Conservation (phyloP, 2,797 vertebrate genomes). For the Sebastiscus tertius region DNA sequence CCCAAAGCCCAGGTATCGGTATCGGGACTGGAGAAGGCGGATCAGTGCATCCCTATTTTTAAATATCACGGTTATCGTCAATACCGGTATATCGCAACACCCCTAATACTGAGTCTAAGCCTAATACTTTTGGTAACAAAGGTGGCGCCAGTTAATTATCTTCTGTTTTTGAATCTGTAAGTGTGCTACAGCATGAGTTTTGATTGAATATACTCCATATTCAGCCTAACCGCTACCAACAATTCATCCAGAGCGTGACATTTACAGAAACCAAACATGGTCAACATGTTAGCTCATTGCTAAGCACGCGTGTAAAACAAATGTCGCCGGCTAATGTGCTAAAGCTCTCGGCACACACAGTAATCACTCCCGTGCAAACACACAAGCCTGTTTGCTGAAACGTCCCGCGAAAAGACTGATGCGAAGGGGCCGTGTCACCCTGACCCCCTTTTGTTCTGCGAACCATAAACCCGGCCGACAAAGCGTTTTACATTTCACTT, state of each 20-base stretch:
- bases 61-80: too few relatives aligned
- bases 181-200: background rate
- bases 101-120: too few relatives aligned
- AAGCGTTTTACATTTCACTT: slow-evolving; percentile 58
- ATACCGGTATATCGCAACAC: too few relatives aligned
- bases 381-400: slow-evolving; percentile 33
- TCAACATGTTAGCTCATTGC: slow-evolving; percentile 13
- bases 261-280: slow-evolving; percentile 15
- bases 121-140: background rate
- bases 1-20: too few relatives aligned
- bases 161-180: background rate
- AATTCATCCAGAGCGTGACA: background rate
- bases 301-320: slow-evolving; percentile 29
- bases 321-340: slow-evolving; percentile 42
- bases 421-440: slow-evolving; percentile 33
- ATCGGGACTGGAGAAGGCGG: too few relatives aligned
- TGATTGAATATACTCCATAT: background rate
- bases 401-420: background rate
- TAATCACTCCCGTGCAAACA: slow-evolving; percentile 58
- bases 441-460: slow-evolving; percentile 62
- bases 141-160: background rate
- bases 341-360: slow-evolving; percentile 35
- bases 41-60: too few relatives aligned
- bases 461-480: slow-evolving; percentile 30
- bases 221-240: background rate